Base-by-base conservation (phyloP, 2,797 vertebrate genomes). In the Tamandua tetradactyla region DNA sequence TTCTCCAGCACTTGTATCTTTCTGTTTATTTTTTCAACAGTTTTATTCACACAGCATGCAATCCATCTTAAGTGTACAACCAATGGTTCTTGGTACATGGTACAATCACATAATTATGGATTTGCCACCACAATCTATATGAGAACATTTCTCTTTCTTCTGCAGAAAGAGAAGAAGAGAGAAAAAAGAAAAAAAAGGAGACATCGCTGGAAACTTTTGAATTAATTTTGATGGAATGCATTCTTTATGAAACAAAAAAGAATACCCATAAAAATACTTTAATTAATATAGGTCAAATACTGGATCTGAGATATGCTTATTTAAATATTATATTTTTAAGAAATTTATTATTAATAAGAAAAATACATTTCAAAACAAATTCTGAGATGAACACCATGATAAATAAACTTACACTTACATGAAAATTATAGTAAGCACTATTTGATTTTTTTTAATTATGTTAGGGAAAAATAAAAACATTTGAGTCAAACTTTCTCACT, bases 161-260 rank as follows among this genome's bases (percentile, higher is more conserved):
- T n/a, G n/a, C n/a, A n/a, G n/a, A n/a, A n/a, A n/a, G n/a, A n/a
- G n/a, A n/a, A n/a, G n/a, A n/a, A n/a, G n/a, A n/a, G n/a, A n/a
- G n/a, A n/a, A n/a, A n/a, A n/a, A n/a, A n/a, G n/a, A n/a, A n/a
- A n/a, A n/a, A n/a, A n/a, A n/a, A n/a, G n/a, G n/a, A n/a, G n/a
- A n/a, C n/a, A n/a, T n/a, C 11, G 94, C 66, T 37, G 30, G 47
- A 66, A 66, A 27, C 20, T 74, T 86, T 47, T 68, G 27, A 74
- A 57, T 81, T 91, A 64, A 91, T 86, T 86, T 94, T 80, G 37
- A 30, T 90, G 57, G 4, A 74, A 91, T 74, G n/a, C 37, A 66
- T 90, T 91, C 44, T 74, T 90, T 86, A 80, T 91, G 40, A 86
- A 86, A 80, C 52, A 84, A 79, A 57, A 84, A 84, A 42, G 27